Base-by-base conservation (phyloP, 2,888 invertebrate genomes). In the Drosophila mulleri region DNA sequence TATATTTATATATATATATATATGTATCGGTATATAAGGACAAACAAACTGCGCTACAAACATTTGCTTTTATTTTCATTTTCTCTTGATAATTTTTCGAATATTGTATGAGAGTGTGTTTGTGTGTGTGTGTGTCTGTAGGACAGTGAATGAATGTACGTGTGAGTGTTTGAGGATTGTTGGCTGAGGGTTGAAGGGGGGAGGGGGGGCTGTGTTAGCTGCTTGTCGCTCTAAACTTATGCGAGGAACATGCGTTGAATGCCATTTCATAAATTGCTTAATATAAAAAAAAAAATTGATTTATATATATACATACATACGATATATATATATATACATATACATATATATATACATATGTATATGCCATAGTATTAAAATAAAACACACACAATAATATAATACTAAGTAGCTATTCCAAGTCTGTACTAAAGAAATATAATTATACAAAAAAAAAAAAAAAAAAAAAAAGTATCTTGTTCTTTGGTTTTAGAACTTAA, bases 401-500 rank as follows among this genome's bases (percentile, higher is more conserved):
- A 82, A 80, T 80, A 82, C 80, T 80, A 86, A 79, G 80, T 79
- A 80, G 68, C 78, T 69, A 67, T 70, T 64, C 67, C 77, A 64
- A 82, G 83, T 82, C 80, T 82, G 63, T 58, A 57, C 58, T 57
- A 67, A 67, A 72, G 67, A 72, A 67, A 58, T 72, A 72, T 47
- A 78, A 67, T 52, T 78, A 68, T 73, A 63, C 47, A 66, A 77
- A 78, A 72, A 52, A 76, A 78, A 26, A 72, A 48, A 80, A 83
- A 89, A n/a, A 75, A 78, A 26, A 72, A 50, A 80, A 83, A 89
- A 75, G 75, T 89, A 53, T 75, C 64, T 69, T 82, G 88, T 84
- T 90, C 90, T 90, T 90, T 90, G 90, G 90, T 90, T 87, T 90
- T 83, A 90, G 83, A 90, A 91, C 87, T 91, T 89, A 91, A 82